A percentile compares a stretch with the other conserved stretches of the same genome.
These are phyloP conservation scores for Sturmia bella DNA, from an alignment of 2,888 invertebrate species.

Conservation along the genomic window DNA sequence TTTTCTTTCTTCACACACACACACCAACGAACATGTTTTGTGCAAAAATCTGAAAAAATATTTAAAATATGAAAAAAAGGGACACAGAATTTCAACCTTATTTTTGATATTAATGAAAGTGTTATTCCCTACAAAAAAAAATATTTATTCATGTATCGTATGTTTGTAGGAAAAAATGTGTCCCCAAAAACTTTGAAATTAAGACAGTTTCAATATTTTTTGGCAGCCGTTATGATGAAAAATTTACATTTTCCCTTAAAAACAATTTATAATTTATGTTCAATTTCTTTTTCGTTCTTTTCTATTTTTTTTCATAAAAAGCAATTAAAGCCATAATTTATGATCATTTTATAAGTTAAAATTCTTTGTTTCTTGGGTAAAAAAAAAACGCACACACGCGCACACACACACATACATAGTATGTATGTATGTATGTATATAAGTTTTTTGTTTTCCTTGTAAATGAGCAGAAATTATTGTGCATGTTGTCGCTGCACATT, in stretches of 20 bases:
- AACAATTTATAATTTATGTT: constrained; percentile 65
- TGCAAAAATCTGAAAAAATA: not conserved
- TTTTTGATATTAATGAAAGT: constrained; percentile 62
- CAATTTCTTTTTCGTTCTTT: constrained; percentile 44
- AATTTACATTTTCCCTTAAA: constrained; percentile 50
- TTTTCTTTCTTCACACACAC: constrained; percentile 4
- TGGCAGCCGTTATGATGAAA: constrained; percentile 49
- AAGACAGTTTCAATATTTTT: constrained; percentile 21
- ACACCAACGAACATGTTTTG: not conserved
- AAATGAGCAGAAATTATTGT: constrained; percentile 52
- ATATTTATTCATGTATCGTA: constrained; percentile 20
- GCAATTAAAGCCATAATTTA: constrained; percentile 66
- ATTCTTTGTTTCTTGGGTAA: constrained; percentile 52
- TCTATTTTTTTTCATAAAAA: constrained; percentile 35
- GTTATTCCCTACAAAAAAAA: constrained; percentile 47
- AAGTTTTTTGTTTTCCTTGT: constrained; percentile 14
- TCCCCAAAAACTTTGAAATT: constrained; percentile 37
- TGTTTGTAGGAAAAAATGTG: constrained; percentile 23
- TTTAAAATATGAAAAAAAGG: constrained; percentile 4
- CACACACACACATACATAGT: not conserved
- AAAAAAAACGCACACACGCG: not conserved
- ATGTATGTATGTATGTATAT: too few species aligned
- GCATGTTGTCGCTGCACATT: constrained; percentile 62
- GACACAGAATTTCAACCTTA: constrained; percentile 27
- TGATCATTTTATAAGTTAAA: constrained; percentile 60